A percentile compares a stretch with the other conserved stretches of the same genome.
Evolutionary conservation across 2,797 vertebrate species (phyloP).

Genomic region (Simalia tracyae): DNA sequence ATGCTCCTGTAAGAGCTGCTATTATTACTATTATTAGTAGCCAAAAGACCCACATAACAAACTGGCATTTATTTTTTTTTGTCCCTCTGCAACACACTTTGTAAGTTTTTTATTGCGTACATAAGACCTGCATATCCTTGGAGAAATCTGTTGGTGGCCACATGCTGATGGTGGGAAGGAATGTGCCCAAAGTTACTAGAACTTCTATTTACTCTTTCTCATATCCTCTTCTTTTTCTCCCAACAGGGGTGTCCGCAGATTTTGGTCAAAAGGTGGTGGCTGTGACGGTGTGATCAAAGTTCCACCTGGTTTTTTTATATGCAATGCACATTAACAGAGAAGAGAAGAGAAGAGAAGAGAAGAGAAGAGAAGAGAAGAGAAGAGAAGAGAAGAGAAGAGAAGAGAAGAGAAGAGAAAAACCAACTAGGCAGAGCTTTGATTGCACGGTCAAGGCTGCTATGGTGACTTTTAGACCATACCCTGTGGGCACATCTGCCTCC

Average conservation of each 20-base stretch:
- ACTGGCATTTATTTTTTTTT: not conserved
- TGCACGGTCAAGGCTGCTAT: not conserved
- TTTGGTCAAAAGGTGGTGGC: not conserved
- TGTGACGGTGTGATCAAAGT: not conserved
- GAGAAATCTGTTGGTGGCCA: not conserved
- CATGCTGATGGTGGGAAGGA: not conserved
- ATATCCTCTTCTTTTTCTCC: not conserved
- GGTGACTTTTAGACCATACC: not conserved
- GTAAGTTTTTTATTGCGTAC: not conserved
- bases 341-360: not conserved
- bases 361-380: not conserved
- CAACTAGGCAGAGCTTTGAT: not conserved
- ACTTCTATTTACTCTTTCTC: not conserved
- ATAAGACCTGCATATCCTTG: not conserved
- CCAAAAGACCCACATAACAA: not conserved
- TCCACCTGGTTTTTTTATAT: not conserved
- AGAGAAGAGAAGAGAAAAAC: not conserved
- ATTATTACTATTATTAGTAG: too few relatives aligned
- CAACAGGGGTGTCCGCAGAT: not conserved
- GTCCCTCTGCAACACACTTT: not conserved
- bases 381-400: not conserved
- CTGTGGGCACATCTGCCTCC: not conserved
- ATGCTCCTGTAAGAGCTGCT: too few relatives aligned
- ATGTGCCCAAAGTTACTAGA: not conserved
- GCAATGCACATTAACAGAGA: not conserved